Base-by-base conservation (phyloP, 2,113 vertebrate species). In the Phalacrocorax pelagicus region DNA sequence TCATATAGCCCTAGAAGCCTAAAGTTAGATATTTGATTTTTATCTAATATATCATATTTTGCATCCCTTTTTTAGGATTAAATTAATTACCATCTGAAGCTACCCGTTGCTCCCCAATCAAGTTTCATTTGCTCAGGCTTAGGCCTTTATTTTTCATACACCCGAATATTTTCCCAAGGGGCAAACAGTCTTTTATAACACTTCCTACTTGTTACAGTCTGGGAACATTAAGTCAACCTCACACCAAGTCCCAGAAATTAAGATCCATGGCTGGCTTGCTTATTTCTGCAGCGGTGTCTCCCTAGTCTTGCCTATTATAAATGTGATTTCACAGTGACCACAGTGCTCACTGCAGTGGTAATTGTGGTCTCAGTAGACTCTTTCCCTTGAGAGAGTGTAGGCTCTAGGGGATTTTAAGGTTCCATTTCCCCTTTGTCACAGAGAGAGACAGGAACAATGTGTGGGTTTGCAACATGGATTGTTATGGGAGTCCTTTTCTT, bases 311-410 rank as follows among this genome's bases (percentile, higher is more conserved):
- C 38, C 34, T 44, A 16, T 62, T 38, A 23, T 12, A 11, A 38
- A 14, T 0, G 0, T 38, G 26, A 79, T 79, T 70, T 87, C 57
- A 21, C 29, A 0, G 0, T 51, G 24, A 58, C 27, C 59, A 52
- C 59, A 40, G 22, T 5, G 21, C 27, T 81, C 26, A 32, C 27
- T 81, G 38, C 17, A 42, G 4, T 38, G 10, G 15, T 65, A 70
- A 40, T 61, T 54, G 55, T 74, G n/a, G 42, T 30, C 40, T 92
- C 26, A 75, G 70, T 27, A 81, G 10, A 30, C 15, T 42, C 38
- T 27, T 44, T 6, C 21, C 19, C 17, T 57, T 61, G 57, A 54
- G 29, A 61, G 5, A 67, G 2, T 34, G 42, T 27, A 72, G 54
- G 8, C 11, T 69, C 24, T 61, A 9, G 7, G 34, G 32, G 34